Conservation (phyloP, 2,797 vertebrate genomes). For the Danio jaintianensis region DNA sequence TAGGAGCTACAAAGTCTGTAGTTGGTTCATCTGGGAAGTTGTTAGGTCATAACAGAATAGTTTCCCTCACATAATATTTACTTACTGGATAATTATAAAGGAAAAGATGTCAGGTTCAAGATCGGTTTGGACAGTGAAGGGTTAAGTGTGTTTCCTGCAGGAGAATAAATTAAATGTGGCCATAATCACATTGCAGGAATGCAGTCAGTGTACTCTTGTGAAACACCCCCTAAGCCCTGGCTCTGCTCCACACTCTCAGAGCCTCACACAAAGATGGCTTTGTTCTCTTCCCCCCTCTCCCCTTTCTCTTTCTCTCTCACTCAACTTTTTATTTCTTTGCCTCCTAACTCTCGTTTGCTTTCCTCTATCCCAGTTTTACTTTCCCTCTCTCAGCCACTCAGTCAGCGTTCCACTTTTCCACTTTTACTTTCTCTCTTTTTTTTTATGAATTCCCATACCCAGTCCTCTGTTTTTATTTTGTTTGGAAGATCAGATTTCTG, state of each 20-base stretch:
- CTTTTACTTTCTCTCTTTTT: conserved; percentile 34
- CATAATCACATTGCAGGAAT: conserved; percentile 69
- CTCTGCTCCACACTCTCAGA: conserved; percentile 59
- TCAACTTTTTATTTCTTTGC: conserved; percentile 13
- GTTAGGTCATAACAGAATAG: background rate
- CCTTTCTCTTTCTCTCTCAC: conserved; percentile 36
- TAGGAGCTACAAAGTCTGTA: conserved; percentile 9
- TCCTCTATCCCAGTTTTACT: conserved; percentile 22
- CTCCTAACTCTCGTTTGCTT: conserved; percentile 43
- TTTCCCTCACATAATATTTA: conserved; percentile 4
- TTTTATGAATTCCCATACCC: background rate
- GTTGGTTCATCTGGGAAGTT: conserved; percentile 14
- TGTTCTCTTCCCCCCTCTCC: conserved; percentile 61
- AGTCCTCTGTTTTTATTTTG: conserved; percentile 20
- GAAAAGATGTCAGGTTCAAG: background rate
- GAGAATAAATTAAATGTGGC: conserved; percentile 66
- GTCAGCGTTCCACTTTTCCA: conserved; percentile 26
- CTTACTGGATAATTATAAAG: conserved; percentile 6
- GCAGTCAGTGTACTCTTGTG: conserved; percentile 68
- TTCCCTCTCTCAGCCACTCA: conserved; percentile 29
- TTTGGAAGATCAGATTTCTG: conserved; percentile 8
- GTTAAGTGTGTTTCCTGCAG: conserved; percentile 65
- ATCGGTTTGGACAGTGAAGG: conserved; percentile 53
- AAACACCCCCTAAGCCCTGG: conserved; percentile 66
- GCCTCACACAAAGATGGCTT: conserved; percentile 65